phyloP scores from a whole-genome alignment of 2,113 vertebrate genomes.

The Oncorhynchus masou region DNA sequence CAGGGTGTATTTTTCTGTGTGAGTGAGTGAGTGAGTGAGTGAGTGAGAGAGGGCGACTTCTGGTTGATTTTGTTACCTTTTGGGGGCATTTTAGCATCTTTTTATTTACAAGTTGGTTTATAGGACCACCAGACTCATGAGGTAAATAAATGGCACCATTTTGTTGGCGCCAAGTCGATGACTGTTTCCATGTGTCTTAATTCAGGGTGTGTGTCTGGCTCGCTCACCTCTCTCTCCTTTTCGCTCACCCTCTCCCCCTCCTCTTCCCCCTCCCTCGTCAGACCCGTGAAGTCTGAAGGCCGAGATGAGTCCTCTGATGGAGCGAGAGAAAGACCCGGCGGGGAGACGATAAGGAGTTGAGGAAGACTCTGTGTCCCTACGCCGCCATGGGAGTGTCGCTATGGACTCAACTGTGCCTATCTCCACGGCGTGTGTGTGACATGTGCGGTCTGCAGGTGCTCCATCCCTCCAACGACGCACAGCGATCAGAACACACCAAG shows the following conservation, averaged over 20 bases:
- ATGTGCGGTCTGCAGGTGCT: slow-evolving; percentile 97
- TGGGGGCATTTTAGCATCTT: too few relatives aligned
- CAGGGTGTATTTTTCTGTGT: not conserved
- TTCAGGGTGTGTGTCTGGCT: too few relatives aligned
- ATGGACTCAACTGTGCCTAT: slow-evolving; percentile 95
- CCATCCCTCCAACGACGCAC: slow-evolving; percentile 85
- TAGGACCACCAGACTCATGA: too few relatives aligned
- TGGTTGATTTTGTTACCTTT: too few relatives aligned
- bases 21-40: too few relatives aligned
- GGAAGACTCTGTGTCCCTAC: slow-evolving; percentile 92
- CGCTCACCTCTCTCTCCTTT: too few relatives aligned
- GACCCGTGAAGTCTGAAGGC: slow-evolving; percentile 73
- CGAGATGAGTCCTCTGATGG: slow-evolving; percentile 77
- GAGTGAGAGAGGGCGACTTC: too few relatives aligned
- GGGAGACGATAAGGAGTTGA: slow-evolving; percentile 71
- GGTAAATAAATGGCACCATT: too few relatives aligned
- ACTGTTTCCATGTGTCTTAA: too few relatives aligned
- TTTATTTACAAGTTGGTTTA: too few relatives aligned
- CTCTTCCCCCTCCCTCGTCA: not conserved
- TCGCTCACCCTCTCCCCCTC: too few relatives aligned
- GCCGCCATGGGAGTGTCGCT: slow-evolving; percentile 94
- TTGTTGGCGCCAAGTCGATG: too few relatives aligned
- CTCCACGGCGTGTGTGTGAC: slow-evolving; percentile 93
- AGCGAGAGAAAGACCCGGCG: slow-evolving; percentile 73
- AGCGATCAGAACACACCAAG: slow-evolving; percentile 90